Percentiles rank a stretch among this genome's conserved stretches.
Evolutionary conservation across 2,113 vertebrate genomes (phyloP).

Genomic region (Fulmarus glacialis): DNA sequence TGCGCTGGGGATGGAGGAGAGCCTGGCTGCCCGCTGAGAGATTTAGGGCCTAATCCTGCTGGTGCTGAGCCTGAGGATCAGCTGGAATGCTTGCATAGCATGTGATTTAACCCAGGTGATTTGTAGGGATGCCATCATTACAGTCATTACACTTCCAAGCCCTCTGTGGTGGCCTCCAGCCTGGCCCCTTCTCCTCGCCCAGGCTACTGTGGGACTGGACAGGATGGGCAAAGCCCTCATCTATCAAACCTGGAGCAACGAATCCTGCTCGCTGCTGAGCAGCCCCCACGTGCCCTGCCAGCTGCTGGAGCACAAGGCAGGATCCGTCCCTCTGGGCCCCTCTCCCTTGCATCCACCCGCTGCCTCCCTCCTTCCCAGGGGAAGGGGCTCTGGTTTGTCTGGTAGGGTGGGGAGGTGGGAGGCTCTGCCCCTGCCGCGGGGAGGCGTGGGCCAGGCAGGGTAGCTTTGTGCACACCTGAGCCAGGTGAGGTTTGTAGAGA

Average conservation of each 20-base stretch:
- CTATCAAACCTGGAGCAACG: background rate
- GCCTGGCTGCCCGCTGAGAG: background rate
- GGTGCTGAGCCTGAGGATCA: background rate
- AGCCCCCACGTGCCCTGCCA: background rate
- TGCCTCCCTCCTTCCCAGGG: background rate
- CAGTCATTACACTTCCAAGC: accelerated
- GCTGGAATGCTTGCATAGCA: background rate
- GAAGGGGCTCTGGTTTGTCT: background rate
- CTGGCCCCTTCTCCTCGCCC: background rate
- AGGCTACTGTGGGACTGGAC: background rate
- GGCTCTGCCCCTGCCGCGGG: background rate
- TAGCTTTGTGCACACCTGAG: background rate
- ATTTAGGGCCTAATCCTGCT: background rate
- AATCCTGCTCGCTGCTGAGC: background rate
- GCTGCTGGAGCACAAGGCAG: background rate
- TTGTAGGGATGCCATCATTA: accelerated
- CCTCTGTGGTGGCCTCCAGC: background rate
- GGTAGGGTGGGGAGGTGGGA: background rate
- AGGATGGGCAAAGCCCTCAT: background rate
- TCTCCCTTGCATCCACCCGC: background rate
- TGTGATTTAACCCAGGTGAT: background rate
- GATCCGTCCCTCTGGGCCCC: background rate
- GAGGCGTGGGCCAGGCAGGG: background rate
- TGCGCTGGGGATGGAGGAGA: background rate
- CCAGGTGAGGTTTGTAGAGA: background rate